Conservation (phyloP, 1,140 invertebrate genomes). For the Trichoplusia ni region DNA sequence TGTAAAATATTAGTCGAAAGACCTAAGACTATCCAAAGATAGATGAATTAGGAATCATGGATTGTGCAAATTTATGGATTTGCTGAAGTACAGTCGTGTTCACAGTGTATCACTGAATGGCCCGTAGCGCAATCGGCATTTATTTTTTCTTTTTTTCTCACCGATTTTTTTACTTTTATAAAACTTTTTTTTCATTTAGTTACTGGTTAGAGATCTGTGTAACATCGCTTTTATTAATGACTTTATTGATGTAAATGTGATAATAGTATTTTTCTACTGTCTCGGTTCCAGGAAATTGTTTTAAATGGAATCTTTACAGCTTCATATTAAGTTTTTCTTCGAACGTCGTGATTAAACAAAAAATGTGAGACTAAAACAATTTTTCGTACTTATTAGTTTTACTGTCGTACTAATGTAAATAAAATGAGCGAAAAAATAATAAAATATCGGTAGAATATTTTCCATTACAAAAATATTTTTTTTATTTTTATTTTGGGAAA, state of each 20-base stretch:
- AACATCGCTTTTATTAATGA: conserved; percentile 23
- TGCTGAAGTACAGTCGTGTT: conserved; percentile 22
- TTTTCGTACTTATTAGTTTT: conserved; percentile 45
- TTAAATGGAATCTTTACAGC: background rate
- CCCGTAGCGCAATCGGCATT: conserved; percentile 55
- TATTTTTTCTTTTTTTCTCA: conserved; percentile 44
- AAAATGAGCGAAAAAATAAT: conserved; percentile 18
- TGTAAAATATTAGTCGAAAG: conserved; percentile 37
- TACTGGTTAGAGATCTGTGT: conserved; percentile 21
- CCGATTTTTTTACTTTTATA: conserved; percentile 20
- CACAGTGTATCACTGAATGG: conserved; percentile 19
- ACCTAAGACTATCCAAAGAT: conserved; percentile 50
- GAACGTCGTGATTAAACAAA: conserved; percentile 18
- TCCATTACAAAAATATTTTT: background rate
- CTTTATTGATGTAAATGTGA: conserved; percentile 21
- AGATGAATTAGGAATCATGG: conserved; percentile 21
- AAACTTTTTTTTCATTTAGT: conserved; percentile 13
- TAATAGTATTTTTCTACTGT: conserved; percentile 14
- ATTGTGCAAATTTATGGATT: conserved; percentile 17
- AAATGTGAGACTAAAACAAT: conserved; percentile 45
- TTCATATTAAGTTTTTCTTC: conserved; percentile 11
- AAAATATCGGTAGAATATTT: conserved; percentile 8
- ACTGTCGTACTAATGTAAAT: conserved; percentile 50
- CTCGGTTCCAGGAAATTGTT: background rate
- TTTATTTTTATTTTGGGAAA: conserved; percentile 1